Percentiles rank a stretch among this genome's conserved stretches.
phyloP scores from a whole-genome alignment of 2,113 vertebrate genomes.

The Gopherus evgoodei region DNA sequence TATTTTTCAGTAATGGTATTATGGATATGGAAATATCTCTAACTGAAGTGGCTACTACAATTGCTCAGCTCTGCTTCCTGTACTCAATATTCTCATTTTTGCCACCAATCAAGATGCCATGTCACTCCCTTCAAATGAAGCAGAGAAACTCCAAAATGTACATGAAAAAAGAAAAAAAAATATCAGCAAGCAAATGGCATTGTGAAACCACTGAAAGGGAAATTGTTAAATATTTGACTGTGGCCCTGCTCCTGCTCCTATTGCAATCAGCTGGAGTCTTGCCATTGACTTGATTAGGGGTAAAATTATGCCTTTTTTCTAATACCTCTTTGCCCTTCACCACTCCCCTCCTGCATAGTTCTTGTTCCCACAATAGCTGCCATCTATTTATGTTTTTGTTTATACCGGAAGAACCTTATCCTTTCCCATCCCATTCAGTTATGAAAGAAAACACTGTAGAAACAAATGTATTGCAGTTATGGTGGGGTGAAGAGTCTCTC shows the following conservation, averaged over 20 bases:
- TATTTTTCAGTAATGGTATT: not conserved
- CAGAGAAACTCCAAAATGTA: not conserved
- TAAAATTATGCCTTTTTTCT: rapidly evolving
- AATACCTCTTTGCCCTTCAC: not conserved
- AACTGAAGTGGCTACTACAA: not conserved
- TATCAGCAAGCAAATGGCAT: not conserved
- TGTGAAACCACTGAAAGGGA: not conserved
- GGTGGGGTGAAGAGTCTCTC: not conserved
- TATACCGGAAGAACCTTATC: not conserved
- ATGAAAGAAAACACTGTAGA: not conserved
- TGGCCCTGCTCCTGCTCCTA: not conserved
- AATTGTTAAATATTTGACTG: not conserved
- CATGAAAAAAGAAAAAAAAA: not conserved
- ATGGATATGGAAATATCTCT: not conserved
- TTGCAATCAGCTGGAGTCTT: not conserved
- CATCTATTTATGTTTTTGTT: not conserved
- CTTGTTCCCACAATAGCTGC: not conserved
- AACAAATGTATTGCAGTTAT: not conserved
- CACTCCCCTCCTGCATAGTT: not conserved
- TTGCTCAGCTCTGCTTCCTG: not conserved
- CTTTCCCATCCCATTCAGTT: not conserved
- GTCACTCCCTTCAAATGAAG: not conserved
- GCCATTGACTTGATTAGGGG: not conserved
- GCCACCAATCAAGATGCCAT: not conserved
- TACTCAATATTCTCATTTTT: not conserved